These are phyloP conservation scores for Ictalurus furcatus DNA, from an alignment of 2,113 vertebrate species.

Conservation along the genomic window DNA sequence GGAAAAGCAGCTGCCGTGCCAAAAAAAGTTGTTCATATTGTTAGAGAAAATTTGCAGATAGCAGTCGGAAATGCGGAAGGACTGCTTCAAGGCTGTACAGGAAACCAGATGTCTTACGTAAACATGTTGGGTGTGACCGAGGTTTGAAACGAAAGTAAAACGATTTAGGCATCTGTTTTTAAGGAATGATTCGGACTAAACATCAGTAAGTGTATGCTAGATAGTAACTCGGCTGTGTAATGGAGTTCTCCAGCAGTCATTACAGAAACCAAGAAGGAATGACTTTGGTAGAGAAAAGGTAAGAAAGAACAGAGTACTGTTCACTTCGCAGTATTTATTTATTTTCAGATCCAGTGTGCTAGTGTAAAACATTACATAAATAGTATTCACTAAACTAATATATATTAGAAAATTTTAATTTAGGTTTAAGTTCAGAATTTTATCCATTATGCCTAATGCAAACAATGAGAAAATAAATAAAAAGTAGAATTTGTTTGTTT, in stretches of 20 bases:
- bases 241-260: not conserved
- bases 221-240: not conserved
- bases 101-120: not conserved
- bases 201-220: not conserved
- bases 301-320: not conserved
- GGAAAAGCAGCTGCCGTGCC: no score
- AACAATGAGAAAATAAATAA: not conserved
- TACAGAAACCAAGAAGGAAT: no score
- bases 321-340: not conserved
- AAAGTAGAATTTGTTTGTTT: not conserved
- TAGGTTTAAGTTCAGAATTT: not conserved
- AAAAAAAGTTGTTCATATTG: not conserved
- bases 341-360: not conserved
- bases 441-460: not conserved
- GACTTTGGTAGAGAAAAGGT: not conserved
- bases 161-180: not conserved
- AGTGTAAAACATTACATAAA: not conserved
- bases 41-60: not conserved
- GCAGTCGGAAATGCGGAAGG: not conserved
- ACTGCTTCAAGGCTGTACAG: not conserved
- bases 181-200: not conserved
- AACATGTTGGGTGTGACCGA: not conserved
- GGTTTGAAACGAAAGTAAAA: constrained; percentile 6
- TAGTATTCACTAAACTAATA: not conserved
- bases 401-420: not conserved